Percentiles rank a stretch among this genome's conserved stretches.
phyloP scores from a whole-genome alignment of 1,140 invertebrate genomes.

The Ceratina japonica region DNA sequence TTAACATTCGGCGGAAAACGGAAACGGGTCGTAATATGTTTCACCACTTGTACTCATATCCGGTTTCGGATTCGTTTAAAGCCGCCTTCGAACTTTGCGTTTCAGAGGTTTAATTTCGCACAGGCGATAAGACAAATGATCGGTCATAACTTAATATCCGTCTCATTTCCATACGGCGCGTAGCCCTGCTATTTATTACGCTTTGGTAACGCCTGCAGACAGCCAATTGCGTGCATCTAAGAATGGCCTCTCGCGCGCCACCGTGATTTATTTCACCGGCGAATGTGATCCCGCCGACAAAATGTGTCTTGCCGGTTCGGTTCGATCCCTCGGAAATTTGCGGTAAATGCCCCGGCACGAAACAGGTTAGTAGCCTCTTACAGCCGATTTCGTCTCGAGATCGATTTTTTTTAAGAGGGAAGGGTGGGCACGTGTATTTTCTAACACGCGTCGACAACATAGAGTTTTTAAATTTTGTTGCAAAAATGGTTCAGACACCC shows the following conservation, averaged over 20 bases:
- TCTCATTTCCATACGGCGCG: conserved; percentile 56
- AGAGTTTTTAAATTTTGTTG: too few species aligned
- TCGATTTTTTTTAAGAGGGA: background rate
- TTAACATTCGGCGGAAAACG: background rate
- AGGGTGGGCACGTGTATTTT: too few species aligned
- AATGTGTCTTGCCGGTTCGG: conserved; percentile 38
- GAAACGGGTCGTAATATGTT: conserved; percentile 31
- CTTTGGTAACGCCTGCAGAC: conserved; percentile 40
- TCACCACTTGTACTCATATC: conserved; percentile 19
- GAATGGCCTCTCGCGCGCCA: conserved; percentile 21
- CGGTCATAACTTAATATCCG: conserved; percentile 63
- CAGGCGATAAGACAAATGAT: conserved; percentile 50
- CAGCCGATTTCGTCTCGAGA: background rate
- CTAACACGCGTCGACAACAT: too few species aligned
- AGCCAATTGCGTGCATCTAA: conserved; percentile 56
- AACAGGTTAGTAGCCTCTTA: conserved; percentile 7
- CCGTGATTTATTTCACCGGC: conserved; percentile 53
- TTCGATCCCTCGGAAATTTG: conserved; percentile 10
- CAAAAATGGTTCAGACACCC: too few species aligned
- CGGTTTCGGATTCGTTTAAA: conserved; percentile 16
- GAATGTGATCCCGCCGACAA: conserved; percentile 52
- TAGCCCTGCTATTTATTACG: conserved; percentile 60
- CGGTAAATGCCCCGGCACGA: conserved; percentile 3
- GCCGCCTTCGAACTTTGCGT: conserved; percentile 25
- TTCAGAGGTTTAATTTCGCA: conserved; percentile 55